phyloP scores from a whole-genome alignment of 1,140 invertebrate species.

The Pachypsylla venusta region DNA sequence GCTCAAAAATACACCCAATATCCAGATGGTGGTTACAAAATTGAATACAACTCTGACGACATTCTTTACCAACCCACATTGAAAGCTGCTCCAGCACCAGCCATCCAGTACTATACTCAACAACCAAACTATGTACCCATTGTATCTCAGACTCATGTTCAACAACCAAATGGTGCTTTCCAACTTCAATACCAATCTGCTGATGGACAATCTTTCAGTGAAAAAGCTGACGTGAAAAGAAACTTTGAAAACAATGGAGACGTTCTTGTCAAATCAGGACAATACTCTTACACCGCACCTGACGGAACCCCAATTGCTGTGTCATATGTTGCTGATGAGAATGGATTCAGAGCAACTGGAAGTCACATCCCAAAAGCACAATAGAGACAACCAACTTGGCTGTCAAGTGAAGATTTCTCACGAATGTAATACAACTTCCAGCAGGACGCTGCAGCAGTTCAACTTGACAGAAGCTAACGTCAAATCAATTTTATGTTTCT shows the following conservation, averaged over 20 bases:
- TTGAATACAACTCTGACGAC: too few species aligned
- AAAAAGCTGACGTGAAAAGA: constrained; percentile 52
- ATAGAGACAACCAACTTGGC: too few species aligned
- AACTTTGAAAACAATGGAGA: constrained; percentile 45
- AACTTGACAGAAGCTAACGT: too few species aligned
- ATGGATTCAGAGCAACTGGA: constrained; percentile 50
- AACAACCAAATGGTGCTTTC: background rate
- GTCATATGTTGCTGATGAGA: constrained; percentile 61
- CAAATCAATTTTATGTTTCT: too few species aligned
- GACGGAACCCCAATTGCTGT: constrained; percentile 60
- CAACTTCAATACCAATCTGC: constrained; percentile 2
- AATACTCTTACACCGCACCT: constrained; percentile 62
- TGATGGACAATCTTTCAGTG: background rate
- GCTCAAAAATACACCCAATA: too few species aligned
- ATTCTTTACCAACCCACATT: too few species aligned
- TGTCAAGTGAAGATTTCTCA: too few species aligned
- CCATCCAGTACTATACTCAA: too few species aligned
- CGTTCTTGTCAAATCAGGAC: constrained; percentile 55
- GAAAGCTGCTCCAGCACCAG: too few species aligned
- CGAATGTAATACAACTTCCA: too few species aligned
- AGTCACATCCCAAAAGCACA: constrained; percentile 34
- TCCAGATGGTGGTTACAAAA: too few species aligned
- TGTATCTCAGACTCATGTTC: background rate
- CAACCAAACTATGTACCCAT: background rate
- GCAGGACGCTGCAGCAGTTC: too few species aligned